A percentile compares a stretch with the other conserved stretches of the same genome.
Conservation (phyloP, 2,113 vertebrate genomes). For the Crotalus horridus region DNA sequence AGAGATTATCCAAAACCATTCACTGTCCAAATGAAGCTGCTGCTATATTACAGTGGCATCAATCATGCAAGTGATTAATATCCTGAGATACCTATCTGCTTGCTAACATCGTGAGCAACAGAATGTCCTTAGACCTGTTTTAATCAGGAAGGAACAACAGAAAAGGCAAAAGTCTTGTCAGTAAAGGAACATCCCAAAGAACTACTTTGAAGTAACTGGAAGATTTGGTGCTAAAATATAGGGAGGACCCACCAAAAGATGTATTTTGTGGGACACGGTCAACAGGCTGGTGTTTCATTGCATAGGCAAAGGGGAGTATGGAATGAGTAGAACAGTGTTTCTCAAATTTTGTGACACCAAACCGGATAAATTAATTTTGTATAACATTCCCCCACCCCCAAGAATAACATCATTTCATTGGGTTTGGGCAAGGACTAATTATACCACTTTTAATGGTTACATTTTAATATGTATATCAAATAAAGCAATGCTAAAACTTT, state of each 20-base stretch:
- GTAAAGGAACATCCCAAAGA: background rate
- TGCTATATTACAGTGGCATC: background rate
- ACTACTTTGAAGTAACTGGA: background rate
- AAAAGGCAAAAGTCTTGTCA: background rate
- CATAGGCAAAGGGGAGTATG: background rate
- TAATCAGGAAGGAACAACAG: background rate
- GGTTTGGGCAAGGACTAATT: background rate
- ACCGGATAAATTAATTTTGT: background rate
- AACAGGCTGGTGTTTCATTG: background rate
- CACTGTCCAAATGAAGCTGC: background rate
- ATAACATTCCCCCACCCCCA: background rate
- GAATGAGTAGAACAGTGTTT: background rate
- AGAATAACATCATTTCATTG: background rate
- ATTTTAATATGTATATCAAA: background rate
- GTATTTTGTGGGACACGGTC: fast-evolving
- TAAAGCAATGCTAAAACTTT: background rate
- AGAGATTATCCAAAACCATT: background rate
- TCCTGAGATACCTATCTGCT: background rate
- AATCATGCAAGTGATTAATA: background rate
- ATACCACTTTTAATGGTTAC: background rate
- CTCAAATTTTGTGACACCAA: background rate
- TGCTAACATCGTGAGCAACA: background rate
- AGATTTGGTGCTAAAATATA: background rate
- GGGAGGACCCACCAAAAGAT: background rate
- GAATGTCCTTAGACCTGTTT: background rate